Evolutionary conservation across 2,113 vertebrate species (phyloP), one percentile per base, ranked within the genome.

Genomic region (Dipodomys spectabilis): DNA sequence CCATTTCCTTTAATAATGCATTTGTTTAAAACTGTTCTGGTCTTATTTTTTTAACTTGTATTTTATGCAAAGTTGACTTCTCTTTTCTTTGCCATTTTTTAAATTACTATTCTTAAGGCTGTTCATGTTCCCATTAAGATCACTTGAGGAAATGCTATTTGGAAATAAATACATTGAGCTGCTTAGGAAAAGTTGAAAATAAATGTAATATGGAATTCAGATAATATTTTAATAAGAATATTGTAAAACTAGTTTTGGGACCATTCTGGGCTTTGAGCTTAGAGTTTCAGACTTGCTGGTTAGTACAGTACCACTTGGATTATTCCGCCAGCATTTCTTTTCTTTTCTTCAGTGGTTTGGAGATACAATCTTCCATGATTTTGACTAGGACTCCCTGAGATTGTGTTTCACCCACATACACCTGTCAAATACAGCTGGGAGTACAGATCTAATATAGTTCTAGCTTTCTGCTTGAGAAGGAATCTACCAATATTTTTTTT

Each of bases 31-130:
- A 72, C 62, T 78, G 94, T 90, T 83, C 89, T 92, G 80, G 72
- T 75, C 82, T 94, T 94, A 71, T 95, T 97, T 80, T 96, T 94
- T 78, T 78, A 45, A 93, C 72, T 94, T 91, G 72, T 86, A 94
- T 95, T 87, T 82, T 96, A 95, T 89, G 68, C 86, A 97, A 13
- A 39, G 82, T 81, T 92, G 35, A 91, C 39, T 20, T 93, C 25
- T 13, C 60, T 93, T 94, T 93, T 72, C 23, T 88, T 93, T 18
- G 57, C 94, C 87, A 68, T 81, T 74, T 96, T 11, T 95, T 72
- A 60, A 16, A 16, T 57, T 57, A 57, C 16, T 67, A 86, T 84
- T 93, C 57, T 74, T 62, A 25, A 96, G 80, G 75, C n/a, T 75
- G 32, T 49, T 28, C 84, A 13, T 18, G 60, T 92, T 82, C 20